Evolutionary conservation across 30 jellyfish, hydroid and myxozoan species (phyloP).

Genomic region (Nemopilema nomurai): DNA sequence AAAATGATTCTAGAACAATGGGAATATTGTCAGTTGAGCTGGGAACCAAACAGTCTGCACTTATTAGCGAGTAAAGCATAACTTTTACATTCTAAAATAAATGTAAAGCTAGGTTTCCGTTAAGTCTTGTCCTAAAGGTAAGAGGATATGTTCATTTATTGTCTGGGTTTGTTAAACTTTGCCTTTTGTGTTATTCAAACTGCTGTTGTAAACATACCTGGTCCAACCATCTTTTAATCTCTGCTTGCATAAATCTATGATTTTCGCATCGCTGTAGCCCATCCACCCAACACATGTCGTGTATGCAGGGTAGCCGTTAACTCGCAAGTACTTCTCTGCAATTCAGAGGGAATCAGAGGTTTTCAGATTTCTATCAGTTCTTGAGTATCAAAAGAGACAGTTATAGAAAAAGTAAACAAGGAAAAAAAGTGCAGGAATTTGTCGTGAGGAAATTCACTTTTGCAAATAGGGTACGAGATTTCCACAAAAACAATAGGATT

Average conservation of each 20-base stretch:
- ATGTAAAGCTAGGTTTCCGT: too few species aligned
- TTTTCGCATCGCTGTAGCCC: conserved; percentile 76
- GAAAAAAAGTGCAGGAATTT: too few species aligned
- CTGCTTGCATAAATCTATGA: conserved; percentile 33
- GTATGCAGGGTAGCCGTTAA: conserved; percentile 79
- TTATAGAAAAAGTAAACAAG: background rate
- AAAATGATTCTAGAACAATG: too few species aligned
- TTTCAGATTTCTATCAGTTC: background rate
- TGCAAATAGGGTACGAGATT: background rate
- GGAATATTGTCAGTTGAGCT: too few species aligned
- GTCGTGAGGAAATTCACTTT: conserved; percentile 4
- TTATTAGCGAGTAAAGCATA: too few species aligned
- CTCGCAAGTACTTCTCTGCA: conserved; percentile 35
- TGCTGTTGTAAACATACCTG: conserved; percentile 41
- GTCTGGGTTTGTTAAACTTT: background rate
- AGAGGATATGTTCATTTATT: too few species aligned
- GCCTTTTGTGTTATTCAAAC: too few species aligned
- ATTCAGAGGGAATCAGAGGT: background rate
- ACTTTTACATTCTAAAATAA: too few species aligned
- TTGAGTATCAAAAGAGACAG: background rate
- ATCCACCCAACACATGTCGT: conserved; percentile 84
- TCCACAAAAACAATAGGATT: too few species aligned
- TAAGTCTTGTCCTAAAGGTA: too few species aligned
- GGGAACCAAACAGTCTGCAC: too few species aligned
- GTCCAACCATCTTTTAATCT: conserved; percentile 77